phyloP scores from a whole-genome alignment of 1,140 invertebrate species.

The Luehdorfia chinensis region DNA sequence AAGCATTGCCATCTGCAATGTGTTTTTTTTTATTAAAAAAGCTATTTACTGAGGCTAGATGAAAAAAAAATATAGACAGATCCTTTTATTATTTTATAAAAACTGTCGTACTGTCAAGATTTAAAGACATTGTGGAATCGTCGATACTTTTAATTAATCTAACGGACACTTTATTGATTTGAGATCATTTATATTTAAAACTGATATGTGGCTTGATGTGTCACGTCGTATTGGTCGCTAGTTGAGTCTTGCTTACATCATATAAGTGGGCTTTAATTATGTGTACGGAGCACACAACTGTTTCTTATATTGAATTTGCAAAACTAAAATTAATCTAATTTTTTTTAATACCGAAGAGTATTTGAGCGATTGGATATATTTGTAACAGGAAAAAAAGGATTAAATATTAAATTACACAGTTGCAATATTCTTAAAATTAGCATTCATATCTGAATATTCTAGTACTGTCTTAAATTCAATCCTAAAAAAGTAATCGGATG shows the following conservation, averaged over 20 bases:
- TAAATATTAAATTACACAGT: no score
- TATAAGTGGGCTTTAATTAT: conserved; percentile 26
- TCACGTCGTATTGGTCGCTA: conserved; percentile 66
- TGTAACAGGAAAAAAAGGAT: no score
- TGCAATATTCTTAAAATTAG: no score
- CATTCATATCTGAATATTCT: no score
- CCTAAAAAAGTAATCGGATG: no score
- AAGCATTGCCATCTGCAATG: conserved; percentile 37
- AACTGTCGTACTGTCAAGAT: background rate
- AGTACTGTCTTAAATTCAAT: no score
- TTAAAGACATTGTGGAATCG: no score
- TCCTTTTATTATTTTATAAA: background rate
- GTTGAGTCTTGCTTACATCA: conserved; percentile 30
- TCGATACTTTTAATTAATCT: conserved; percentile 9
- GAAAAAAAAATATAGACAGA: conserved; percentile 4
- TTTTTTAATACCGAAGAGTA: no score
- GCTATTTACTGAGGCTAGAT: conserved; percentile 7
- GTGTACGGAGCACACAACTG: conserved; percentile 15
- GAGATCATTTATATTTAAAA: conserved; percentile 44
- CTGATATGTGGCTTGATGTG: conserved; percentile 74
- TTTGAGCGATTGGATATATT: no score
- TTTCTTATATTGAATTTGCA: no score
- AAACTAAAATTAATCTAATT: no score
- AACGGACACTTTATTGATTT: conserved; percentile 24
- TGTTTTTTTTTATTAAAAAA: conserved; percentile 9